Evolutionary conservation across 2,797 vertebrate genomes (phyloP).

Genomic region (Scleropages formosus): DNA sequence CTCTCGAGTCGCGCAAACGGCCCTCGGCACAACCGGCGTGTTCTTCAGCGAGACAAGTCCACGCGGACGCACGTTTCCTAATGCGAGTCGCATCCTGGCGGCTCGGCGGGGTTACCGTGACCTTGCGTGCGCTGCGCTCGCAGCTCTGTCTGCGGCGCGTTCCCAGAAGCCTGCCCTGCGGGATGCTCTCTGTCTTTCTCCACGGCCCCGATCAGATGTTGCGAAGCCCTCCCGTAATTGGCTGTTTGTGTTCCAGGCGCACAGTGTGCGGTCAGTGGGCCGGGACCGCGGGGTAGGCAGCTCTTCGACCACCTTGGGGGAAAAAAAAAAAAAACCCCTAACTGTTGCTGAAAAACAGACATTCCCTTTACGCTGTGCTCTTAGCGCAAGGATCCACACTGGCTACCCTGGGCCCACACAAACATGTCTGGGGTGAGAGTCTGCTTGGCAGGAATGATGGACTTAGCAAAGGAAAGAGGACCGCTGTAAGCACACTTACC

Average conservation of each 20-base stretch:
- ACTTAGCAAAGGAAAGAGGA: no score
- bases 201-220: neutral
- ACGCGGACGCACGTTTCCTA: neutral
- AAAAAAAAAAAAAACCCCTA: no score
- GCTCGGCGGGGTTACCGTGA: neutral
- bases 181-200: neutral
- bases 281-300: no score
- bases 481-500: no score
- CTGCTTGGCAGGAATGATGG: no score
- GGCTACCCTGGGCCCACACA: no score
- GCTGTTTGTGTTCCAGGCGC: neutral
- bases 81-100: no score
- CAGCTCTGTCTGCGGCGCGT: neutral
- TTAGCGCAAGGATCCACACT: no score
- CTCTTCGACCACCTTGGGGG: no score
- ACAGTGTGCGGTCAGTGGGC: neutral
- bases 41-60: neutral
- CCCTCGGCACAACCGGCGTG: neutral
- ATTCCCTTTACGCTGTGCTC: neutral
- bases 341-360: conserved; percentile 1
- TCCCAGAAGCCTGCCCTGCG: conserved; percentile 12
- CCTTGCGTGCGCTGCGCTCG: neutral
- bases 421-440: no score
- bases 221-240: neutral
- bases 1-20: neutral